phyloP scores from a whole-genome alignment of 2,113 vertebrate genomes.

The Chaetorhynchus papuensis region DNA sequence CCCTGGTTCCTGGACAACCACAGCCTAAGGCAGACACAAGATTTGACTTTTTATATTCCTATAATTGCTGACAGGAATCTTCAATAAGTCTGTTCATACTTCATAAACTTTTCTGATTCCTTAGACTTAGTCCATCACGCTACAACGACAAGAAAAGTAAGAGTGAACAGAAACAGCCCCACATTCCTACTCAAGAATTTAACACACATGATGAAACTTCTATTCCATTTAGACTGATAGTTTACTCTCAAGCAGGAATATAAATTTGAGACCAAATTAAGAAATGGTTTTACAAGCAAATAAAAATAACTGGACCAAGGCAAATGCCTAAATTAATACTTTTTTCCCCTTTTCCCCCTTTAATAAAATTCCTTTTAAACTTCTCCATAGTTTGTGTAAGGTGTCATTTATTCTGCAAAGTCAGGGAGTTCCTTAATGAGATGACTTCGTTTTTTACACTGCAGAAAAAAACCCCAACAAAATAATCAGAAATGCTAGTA shows the following conservation, averaged over 20 bases:
- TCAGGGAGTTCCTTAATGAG: neutral
- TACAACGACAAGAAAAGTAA: neutral
- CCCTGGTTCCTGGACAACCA: neutral
- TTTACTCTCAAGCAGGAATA: neutral
- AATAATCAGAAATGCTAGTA: neutral
- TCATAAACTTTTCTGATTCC: neutral
- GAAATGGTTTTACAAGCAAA: neutral
- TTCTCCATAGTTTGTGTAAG: neutral
- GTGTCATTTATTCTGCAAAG: neutral
- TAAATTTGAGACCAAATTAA: neutral
- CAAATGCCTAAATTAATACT: neutral
- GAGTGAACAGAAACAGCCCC: neutral
- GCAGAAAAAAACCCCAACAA: neutral
- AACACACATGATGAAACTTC: neutral
- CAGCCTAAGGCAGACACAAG: neutral
- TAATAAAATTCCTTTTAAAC: neutral
- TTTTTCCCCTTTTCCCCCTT: neutral
- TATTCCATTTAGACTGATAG: neutral
- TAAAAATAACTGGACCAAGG: neutral
- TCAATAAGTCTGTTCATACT: neutral
- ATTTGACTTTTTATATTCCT: neutral
- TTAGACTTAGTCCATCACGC: neutral
- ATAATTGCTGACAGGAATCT: neutral
- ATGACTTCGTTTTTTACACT: neutral
- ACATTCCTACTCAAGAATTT: neutral